Evolutionary conservation across 2,797 vertebrate genomes (phyloP), one percentile per base, ranked within the genome.

Genomic region (Vultur gryphus): DNA sequence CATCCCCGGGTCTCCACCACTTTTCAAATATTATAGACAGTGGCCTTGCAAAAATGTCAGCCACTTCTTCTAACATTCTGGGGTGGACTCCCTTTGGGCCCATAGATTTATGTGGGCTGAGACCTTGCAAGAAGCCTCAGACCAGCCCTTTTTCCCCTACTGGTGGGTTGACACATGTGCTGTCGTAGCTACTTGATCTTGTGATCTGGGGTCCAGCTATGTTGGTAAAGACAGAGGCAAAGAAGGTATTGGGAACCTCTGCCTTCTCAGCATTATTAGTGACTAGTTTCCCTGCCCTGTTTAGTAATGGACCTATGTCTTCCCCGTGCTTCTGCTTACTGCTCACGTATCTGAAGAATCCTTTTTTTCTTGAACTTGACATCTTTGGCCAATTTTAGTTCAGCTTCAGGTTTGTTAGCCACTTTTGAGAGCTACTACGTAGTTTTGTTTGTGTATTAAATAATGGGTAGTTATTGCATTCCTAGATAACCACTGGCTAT

Each of bases 91-190:
- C 26, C 9, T 72, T 55, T 37, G 35, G 7, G 15, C 13, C 9
- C 8, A 11, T 7, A 37, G 6, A n/a, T 67, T 43, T 52, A 10
- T 28, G 26, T 18, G 12, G 9, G 20, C 13, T 72, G 12, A 85
- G 29, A 51, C 19, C 7, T 71, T 81, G 29, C 10, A 66, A 37
- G 52, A 35, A 65, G 8, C 21, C 1, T 0, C 28, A 70, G 16
- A 41, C 11, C 15, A 72, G 8, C 19, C 7, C 31, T 62, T 61
- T 46, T 65, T 57, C 46, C 9, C 12, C 19, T 26, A 1, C 49
- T 58, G 39, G 10, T 31, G 16, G 1, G 7, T n/a, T 13, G 24
- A 37, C 9, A 37, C 5, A 2, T 13, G 6, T 7, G 4, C 35
- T 80, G 13, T 29, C 10, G 5, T 25, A 70, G 11, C 28, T 59